phyloP scores from a whole-genome alignment of 2,888 invertebrate genomes.

The Nycteola revayana region DNA sequence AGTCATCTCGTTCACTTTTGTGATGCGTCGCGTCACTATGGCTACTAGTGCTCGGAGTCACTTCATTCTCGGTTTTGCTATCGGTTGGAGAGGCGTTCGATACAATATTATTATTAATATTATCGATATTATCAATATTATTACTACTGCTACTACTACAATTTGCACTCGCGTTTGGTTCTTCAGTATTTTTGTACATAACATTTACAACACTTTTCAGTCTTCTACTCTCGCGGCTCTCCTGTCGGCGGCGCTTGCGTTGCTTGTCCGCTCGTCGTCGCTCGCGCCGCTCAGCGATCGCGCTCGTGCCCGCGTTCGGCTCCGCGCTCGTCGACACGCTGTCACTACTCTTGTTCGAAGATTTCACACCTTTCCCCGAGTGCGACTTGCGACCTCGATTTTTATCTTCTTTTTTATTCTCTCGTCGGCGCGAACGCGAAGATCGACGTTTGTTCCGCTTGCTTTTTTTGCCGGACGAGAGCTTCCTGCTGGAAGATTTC shows the following conservation, averaged over 20 bases:
- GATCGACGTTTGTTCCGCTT: conserved; percentile 35
- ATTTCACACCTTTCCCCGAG: conserved; percentile 59
- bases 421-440: conserved; percentile 35
- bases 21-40: conserved; percentile 1
- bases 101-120: too few relatives aligned
- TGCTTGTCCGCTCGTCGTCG: conserved; percentile 16
- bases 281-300: not conserved
- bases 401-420: conserved; percentile 30
- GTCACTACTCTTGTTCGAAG: conserved; percentile 38
- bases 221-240: conserved; percentile 53
- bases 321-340: conserved; percentile 8
- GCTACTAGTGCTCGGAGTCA: conserved; percentile 6
- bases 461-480: conserved; percentile 24
- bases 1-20: conserved; percentile 3
- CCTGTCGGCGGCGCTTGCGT: conserved; percentile 24
- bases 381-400: conserved; percentile 49
- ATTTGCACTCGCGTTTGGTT: conserved; percentile 38
- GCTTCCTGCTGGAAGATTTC: conserved; percentile 28
- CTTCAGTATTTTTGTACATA: conserved; percentile 43
- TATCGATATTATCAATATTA: too few relatives aligned
- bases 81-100: conserved; percentile 14
- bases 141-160: conserved; percentile 15
- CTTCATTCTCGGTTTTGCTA: conserved; percentile 16
- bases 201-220: conserved; percentile 71
- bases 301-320: not conserved